phyloP scores from a whole-genome alignment of 1,140 invertebrate genomes.

The Lethrus apterus region DNA sequence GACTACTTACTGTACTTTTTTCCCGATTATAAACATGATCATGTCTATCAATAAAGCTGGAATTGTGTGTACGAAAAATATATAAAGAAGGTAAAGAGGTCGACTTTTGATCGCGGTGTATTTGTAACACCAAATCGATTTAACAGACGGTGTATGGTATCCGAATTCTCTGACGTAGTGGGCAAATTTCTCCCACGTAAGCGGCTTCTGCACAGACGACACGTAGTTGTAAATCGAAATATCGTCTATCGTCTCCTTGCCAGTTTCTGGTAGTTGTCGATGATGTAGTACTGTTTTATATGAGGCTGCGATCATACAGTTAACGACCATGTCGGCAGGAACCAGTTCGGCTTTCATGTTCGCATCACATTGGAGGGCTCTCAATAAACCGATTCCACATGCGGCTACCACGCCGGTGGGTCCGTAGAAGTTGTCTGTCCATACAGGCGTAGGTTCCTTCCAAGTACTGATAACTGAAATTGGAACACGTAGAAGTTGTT shows the following conservation, averaged over 20 bases:
- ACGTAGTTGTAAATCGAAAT: constrained; percentile 61
- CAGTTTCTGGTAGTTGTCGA: constrained; percentile 18
- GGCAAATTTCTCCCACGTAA: constrained; percentile 54
- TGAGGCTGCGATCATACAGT: constrained; percentile 56
- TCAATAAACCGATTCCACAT: constrained; percentile 54
- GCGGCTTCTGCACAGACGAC: constrained; percentile 55
- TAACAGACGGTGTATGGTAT: constrained; percentile 36
- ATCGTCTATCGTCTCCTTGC: constrained; percentile 2
- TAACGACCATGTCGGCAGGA: constrained; percentile 63
- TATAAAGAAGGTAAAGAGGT: constrained; percentile 43
- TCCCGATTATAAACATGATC: background rate
- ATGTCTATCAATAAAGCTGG: constrained; percentile 53
- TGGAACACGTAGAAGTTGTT: constrained; percentile 3
- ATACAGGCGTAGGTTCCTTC: constrained; percentile 51
- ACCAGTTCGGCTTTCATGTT: constrained; percentile 55
- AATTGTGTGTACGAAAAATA: constrained; percentile 50
- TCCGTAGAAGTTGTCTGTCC: constrained; percentile 73
- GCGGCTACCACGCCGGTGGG: constrained; percentile 53
- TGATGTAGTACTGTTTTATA: constrained; percentile 49
- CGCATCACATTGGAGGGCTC: constrained; percentile 48
- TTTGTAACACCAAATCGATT: constrained; percentile 50
- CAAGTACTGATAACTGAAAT: constrained; percentile 48
- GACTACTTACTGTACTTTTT: constrained; percentile 5
- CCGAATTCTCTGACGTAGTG: constrained; percentile 38
- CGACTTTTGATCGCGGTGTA: constrained; percentile 47